A percentile compares a stretch with the other conserved stretches of the same genome.
phyloP scores from a whole-genome alignment of 2,888 invertebrate genomes.

The Catocala sponsa region DNA sequence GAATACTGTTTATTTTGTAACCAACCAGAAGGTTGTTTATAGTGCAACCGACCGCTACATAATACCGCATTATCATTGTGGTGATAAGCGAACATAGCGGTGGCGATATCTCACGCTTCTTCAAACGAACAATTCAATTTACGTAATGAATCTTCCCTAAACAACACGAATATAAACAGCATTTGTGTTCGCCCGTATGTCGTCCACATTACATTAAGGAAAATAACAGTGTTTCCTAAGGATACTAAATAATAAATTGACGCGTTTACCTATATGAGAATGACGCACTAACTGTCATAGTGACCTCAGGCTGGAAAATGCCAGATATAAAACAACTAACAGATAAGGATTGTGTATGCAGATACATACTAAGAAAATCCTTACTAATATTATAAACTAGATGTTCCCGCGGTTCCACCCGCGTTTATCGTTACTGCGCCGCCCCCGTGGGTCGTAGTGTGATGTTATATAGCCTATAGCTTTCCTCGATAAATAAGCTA shows the following conservation, averaged over 20 bases:
- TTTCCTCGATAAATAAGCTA: no score
- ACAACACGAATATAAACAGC: constrained; percentile 13
- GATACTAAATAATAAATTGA: constrained; percentile 30
- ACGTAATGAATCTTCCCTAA: constrained; percentile 21
- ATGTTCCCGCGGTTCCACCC: no score
- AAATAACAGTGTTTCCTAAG: constrained; percentile 22
- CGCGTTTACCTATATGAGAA: constrained; percentile 29
- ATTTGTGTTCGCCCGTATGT: background rate
- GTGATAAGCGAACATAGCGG: constrained; percentile 49
- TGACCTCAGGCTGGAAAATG: constrained; percentile 45
- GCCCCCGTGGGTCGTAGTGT: no score
- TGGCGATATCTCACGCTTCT: constrained; percentile 51
- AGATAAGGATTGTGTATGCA: background rate
- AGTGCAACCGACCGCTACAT: constrained; percentile 37
- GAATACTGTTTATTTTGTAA: constrained; percentile 44
- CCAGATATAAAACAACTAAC: constrained; percentile 8
- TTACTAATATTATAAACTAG: no score
- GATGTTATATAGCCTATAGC: no score
- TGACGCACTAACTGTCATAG: constrained; percentile 38
- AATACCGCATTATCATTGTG: constrained; percentile 43
- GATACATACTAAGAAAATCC: no score
- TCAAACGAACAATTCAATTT: constrained; percentile 42
- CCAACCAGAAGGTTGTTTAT: constrained; percentile 45
- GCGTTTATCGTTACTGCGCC: no score
- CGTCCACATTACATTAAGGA: constrained; percentile 12